Conservation (phyloP, 2,888 invertebrate genomes). For the Oscheius sp. region DNA sequence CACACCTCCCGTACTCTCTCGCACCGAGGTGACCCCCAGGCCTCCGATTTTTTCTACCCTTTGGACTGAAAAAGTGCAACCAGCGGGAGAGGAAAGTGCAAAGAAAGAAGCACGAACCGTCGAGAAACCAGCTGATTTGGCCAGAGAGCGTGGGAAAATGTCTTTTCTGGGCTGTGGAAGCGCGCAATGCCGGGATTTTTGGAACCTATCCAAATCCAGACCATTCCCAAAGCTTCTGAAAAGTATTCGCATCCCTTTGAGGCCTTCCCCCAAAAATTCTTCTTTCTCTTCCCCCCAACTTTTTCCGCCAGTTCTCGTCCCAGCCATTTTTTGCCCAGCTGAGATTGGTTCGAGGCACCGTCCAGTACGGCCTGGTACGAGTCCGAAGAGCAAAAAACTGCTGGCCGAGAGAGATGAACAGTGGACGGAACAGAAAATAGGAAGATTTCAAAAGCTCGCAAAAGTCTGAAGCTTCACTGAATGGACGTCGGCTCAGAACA, state of each 20-base stretch:
- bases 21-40: too few species aligned
- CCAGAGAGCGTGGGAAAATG: slow-evolving; percentile 18
- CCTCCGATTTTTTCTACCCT: too few species aligned
- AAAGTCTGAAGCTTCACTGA: too few species aligned
- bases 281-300: neutral
- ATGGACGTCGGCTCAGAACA: too few species aligned
- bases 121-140: slow-evolving; percentile 20
- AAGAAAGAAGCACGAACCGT: slow-evolving; percentile 25
- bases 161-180: neutral
- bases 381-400: slow-evolving; percentile 11
- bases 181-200: neutral
- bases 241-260: neutral
- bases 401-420: neutral
- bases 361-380: slow-evolving; percentile 28
- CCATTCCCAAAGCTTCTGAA: neutral
- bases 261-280: neutral
- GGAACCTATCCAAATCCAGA: neutral
- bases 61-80: slow-evolving; percentile 7
- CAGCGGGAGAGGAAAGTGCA: slow-evolving; percentile 27
- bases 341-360: slow-evolving; percentile 19
- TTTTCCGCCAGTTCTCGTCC: neutral
- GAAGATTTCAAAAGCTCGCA: too few species aligned
- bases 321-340: slow-evolving; percentile 12
- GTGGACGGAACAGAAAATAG: too few species aligned
- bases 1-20: too few species aligned